These are phyloP conservation scores for Sinotaia quadrata DNA, from an alignment of 2,888 invertebrate species.

Conservation along the genomic window DNA sequence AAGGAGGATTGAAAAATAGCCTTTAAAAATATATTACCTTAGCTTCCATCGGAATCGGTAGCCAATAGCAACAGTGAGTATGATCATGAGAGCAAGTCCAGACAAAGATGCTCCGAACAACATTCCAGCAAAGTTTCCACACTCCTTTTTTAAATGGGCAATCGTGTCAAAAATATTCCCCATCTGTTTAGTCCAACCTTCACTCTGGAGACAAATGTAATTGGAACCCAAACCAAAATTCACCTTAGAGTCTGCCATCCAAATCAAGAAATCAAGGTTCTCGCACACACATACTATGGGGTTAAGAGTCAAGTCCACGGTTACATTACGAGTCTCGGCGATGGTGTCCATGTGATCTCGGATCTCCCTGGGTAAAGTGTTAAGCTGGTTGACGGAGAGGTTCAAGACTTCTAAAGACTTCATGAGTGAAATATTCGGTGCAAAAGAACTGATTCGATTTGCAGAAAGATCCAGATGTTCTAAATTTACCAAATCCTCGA, in stretches of 20 bases:
- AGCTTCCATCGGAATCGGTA: slow-evolving; percentile 28
- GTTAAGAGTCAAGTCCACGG: slow-evolving; percentile 19
- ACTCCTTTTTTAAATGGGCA: not conserved
- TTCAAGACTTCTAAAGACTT: slow-evolving; percentile 6
- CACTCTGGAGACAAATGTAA: not conserved
- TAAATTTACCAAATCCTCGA: slow-evolving; percentile 19
- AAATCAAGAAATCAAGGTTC: slow-evolving; percentile 29
- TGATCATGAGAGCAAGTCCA: slow-evolving; percentile 6
- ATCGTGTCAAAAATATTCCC: slow-evolving; percentile 9
- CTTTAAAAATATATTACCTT: too few species aligned
- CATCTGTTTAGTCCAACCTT: not conserved
- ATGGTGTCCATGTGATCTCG: slow-evolving; percentile 14
- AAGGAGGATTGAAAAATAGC: too few species aligned
- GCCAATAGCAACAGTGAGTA: not conserved
- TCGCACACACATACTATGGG: slow-evolving; percentile 31
- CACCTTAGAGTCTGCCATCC: slow-evolving; percentile 24
- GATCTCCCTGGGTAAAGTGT: slow-evolving; percentile 4
- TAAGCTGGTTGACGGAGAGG: slow-evolving; percentile 21
- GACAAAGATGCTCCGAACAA: slow-evolving; percentile 18
- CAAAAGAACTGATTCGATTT: slow-evolving; percentile 19
- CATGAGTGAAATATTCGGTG: slow-evolving; percentile 21
- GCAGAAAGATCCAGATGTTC: slow-evolving; percentile 4
- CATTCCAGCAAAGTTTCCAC: slow-evolving; percentile 4
- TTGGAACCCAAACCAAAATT: not conserved
- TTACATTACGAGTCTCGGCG: not conserved